These are phyloP conservation scores for Psylliodes chrysocephalus DNA, from an alignment of 2,888 invertebrate genomes.

Conservation along the genomic window DNA sequence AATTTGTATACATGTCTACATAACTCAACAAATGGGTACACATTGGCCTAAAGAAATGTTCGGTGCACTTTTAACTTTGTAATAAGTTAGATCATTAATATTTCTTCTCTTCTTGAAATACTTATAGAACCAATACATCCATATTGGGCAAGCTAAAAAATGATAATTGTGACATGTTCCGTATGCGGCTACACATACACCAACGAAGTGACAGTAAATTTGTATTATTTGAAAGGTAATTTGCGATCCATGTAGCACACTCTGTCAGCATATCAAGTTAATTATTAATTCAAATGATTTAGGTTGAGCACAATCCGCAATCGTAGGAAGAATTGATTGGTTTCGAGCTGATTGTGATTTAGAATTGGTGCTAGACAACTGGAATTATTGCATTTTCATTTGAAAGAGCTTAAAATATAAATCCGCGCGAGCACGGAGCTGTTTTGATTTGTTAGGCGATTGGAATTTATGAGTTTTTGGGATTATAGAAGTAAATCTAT, in stretches of 20 bases:
- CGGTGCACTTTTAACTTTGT: no score
- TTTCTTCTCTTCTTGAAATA: no score
- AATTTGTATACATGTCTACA: no score
- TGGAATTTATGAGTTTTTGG: background rate
- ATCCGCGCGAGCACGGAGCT: constrained; percentile 3
- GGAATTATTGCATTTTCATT: constrained; percentile 41
- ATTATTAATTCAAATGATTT: constrained; percentile 44
- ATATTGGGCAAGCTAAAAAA: background rate
- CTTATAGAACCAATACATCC: background rate
- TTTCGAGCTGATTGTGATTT: constrained; percentile 49
- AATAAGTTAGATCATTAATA: no score
- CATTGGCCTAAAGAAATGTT: no score
- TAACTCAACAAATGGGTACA: no score
- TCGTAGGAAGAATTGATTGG: constrained; percentile 38
- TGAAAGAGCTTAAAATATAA: constrained; percentile 23
- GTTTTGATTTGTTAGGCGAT: constrained; percentile 3
- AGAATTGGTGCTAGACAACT: constrained; percentile 39
- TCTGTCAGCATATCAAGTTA: constrained; percentile 44
- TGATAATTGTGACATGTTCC: background rate
- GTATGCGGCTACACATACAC: background rate
- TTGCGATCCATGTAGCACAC: constrained; percentile 39
- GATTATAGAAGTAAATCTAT: background rate
- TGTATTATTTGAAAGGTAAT: constrained; percentile 39
- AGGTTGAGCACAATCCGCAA: constrained; percentile 39
- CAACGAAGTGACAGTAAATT: constrained; percentile 24